Conservation (phyloP, 2,888 invertebrate genomes). For the Anagyrus pseudococci region DNA sequence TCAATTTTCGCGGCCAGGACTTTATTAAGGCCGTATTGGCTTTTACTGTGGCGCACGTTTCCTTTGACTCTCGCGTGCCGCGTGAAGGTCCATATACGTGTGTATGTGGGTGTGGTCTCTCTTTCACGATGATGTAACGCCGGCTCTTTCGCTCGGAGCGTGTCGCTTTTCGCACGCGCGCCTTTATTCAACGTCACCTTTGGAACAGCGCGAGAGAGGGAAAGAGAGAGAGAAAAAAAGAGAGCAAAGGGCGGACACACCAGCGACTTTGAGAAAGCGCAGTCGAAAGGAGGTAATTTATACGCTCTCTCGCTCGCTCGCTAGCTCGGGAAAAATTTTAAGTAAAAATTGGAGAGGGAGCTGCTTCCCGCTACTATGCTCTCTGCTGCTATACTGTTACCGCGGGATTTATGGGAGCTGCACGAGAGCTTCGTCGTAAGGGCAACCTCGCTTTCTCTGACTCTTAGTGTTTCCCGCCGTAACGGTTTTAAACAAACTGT, state of each 20-base stretch:
- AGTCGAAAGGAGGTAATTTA: too few species aligned
- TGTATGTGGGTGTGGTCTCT: not conserved
- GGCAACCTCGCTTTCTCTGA: too few species aligned
- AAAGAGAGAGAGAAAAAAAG: too few species aligned
- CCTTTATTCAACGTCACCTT: not conserved
- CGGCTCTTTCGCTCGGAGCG: not conserved
- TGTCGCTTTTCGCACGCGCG: not conserved
- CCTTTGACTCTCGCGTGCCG: not conserved
- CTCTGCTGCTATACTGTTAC: too few species aligned
- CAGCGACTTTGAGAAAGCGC: not conserved
- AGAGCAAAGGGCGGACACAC: not conserved
- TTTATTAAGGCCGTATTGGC: not conserved
- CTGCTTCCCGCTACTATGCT: too few species aligned
- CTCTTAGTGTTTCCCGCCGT: too few species aligned
- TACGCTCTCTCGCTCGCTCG: constrained; percentile 17
- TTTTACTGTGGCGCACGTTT: not conserved
- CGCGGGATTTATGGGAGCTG: too few species aligned
- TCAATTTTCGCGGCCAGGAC: not conserved
- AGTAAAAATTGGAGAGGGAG: too few species aligned
- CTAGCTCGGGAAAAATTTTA: too few species aligned
- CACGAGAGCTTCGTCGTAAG: too few species aligned
- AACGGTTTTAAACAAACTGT: too few species aligned
- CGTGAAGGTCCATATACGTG: not conserved
- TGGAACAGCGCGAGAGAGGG: too few species aligned
- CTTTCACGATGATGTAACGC: not conserved